These are phyloP conservation scores for Drosophila mercatorum DNA, from an alignment of 2,888 invertebrate genomes.

Conservation along the genomic window DNA sequence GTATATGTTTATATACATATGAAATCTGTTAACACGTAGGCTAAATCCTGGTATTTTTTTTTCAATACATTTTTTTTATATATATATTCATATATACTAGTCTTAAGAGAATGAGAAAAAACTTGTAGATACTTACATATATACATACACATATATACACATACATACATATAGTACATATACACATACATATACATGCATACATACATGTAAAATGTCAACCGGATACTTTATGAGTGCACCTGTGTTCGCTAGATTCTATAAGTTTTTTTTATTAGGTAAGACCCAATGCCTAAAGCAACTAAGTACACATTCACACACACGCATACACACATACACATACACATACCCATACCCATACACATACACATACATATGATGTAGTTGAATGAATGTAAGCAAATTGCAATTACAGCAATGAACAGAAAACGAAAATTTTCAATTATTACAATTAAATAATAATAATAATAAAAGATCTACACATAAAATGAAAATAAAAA, in stretches of 20 bases:
- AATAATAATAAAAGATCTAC: slow-evolving; percentile 68
- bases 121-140: slow-evolving; percentile 43
- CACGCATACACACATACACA: neutral
- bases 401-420: slow-evolving; percentile 40
- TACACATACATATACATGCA: slow-evolving; percentile 18
- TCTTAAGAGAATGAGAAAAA: slow-evolving; percentile 36
- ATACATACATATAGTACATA: slow-evolving; percentile 25
- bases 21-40: slow-evolving; percentile 49
- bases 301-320: slow-evolving; percentile 18
- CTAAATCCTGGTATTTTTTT: slow-evolving; percentile 34
- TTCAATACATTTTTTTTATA: slow-evolving; percentile 13
- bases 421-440: slow-evolving; percentile 40
- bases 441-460: slow-evolving; percentile 38
- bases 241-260: slow-evolving; percentile 80
- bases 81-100: slow-evolving; percentile 19
- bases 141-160: slow-evolving; percentile 18
- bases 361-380: slow-evolving; percentile 17
- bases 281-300: slow-evolving; percentile 40
- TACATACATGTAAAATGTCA: slow-evolving; percentile 54
- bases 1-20: neutral
- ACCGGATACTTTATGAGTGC: slow-evolving; percentile 79
- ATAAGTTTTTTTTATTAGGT: slow-evolving; percentile 36
- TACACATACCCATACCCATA: neutral
- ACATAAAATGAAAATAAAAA: slow-evolving; percentile 59
- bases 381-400: slow-evolving; percentile 28